Evolutionary conservation across 2,113 vertebrate genomes (phyloP), one percentile per base, ranked within the genome.

Genomic region (Neolamprologus kungweensis): DNA sequence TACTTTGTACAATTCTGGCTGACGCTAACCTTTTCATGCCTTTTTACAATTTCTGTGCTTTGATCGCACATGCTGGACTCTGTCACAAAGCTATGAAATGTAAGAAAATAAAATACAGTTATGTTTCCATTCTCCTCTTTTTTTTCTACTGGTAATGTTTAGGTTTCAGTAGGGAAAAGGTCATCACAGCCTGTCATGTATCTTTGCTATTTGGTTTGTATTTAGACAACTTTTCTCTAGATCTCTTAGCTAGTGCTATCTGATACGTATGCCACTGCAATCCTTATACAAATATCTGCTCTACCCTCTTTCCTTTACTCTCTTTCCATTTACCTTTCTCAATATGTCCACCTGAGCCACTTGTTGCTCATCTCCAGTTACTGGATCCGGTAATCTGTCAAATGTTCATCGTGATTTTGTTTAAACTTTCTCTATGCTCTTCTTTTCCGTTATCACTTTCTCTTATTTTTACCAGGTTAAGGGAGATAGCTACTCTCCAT

Each of bases 81-180:
- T 88, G 87, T 94, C 91, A 95, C 78, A 88, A 85, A 90, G 83
- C 40, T 80, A 45, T 65, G 82, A 83, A 87, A 86, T 83, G 10
- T 28, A 83, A 68, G 53, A 86, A 85, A 83, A 81, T 81, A 50
- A 75, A 79, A 93, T 83, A 91, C 50, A 81, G 89, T 89, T 87
- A 81, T 87, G 47, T 95, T 92, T 87, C 80, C 79, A 78, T 91
- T 93, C 73, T 82, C 53, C 88, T 86, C 80, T 82, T 84, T 60
- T 87, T 85, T 91, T 37, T 68, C 60, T 37, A 87, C 86, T 85
- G 80, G 3, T 31, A 28, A 47, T 50, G 26, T 78, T 31, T 78
- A 50, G 13, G 13, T 73, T 45, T 45, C 14, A 45, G 40, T 28
- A 45, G 71, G 71, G 17, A 78, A 28, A 78, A 31, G 10, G 23